phyloP scores from a whole-genome alignment of 2,888 invertebrate genomes.

The Rotaria macrura region DNA sequence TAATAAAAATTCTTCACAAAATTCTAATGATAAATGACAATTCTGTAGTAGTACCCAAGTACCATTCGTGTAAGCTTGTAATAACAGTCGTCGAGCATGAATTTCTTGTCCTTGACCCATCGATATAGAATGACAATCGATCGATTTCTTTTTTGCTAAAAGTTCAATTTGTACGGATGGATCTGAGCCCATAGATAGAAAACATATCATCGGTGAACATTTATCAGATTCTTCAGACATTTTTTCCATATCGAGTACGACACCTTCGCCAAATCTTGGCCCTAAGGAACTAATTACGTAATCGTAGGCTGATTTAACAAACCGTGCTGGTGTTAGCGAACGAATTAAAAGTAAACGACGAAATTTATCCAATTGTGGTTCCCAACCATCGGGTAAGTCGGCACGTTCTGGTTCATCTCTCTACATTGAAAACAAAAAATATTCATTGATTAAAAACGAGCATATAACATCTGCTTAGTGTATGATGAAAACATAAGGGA shows the following conservation, averaged over 20 bases:
- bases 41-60: conserved; percentile 50
- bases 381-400: conserved; percentile 49
- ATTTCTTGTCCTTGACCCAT: conserved; percentile 50
- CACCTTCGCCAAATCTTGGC: conserved; percentile 47
- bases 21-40: conserved; percentile 49
- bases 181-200: conserved; percentile 50
- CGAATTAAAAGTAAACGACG: conserved; percentile 48
- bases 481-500: too few relatives aligned
- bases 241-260: conserved; percentile 48
- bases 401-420: conserved; percentile 50
- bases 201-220: conserved; percentile 47
- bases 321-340: conserved; percentile 50
- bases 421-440: background rate
- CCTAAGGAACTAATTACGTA: conserved; percentile 48
- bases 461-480: background rate
- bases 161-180: conserved; percentile 48
- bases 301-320: conserved; percentile 46
- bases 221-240: conserved; percentile 46
- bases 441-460: too few relatives aligned
- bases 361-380: conserved; percentile 48
- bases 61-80: conserved; percentile 42
- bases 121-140: conserved; percentile 37
- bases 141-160: conserved; percentile 47
- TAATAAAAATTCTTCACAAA: conserved; percentile 47
- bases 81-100: conserved; percentile 47